These are phyloP conservation scores for Triops cancriformis DNA, from an alignment of 1,140 invertebrate species.

Conservation along the genomic window DNA sequence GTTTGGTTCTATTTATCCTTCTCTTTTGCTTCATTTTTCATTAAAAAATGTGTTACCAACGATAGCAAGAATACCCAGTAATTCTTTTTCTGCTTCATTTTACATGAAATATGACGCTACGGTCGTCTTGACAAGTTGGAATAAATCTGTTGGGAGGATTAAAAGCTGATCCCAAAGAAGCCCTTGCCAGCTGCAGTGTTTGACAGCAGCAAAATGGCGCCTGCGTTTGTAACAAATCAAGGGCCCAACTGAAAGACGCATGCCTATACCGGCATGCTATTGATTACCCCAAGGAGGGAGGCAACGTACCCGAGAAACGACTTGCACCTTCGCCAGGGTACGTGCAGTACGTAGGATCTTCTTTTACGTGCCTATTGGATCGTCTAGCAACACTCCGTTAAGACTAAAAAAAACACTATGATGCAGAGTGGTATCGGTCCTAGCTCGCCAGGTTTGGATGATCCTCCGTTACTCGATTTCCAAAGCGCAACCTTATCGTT, in stretches of 20 bases:
- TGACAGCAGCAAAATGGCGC: not conserved
- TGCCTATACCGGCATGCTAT: not conserved
- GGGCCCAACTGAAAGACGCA: not conserved
- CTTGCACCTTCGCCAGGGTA: not conserved
- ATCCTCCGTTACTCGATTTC: slow-evolving; percentile 16
- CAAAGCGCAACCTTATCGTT: slow-evolving; percentile 16
- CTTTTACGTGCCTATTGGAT: too few relatives aligned
- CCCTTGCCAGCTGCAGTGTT: not conserved
- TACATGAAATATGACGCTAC: too few relatives aligned
- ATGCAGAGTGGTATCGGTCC: slow-evolving; percentile 10
- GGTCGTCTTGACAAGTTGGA: too few relatives aligned
- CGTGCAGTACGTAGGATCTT: not conserved
- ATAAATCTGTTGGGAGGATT: too few relatives aligned
- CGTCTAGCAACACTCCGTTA: not conserved
- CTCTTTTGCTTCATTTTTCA: too few relatives aligned
- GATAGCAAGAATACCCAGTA: too few relatives aligned
- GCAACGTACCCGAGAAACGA: not conserved
- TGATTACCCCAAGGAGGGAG: not conserved
- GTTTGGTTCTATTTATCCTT: too few relatives aligned
- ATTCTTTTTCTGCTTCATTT: too few relatives aligned
- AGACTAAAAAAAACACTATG: not conserved
- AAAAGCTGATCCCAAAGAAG: not conserved
- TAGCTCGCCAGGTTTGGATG: slow-evolving; percentile 11
- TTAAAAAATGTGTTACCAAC: too few relatives aligned
- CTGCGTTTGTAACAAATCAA: not conserved